Percentiles rank a stretch among this genome's conserved stretches.
Evolutionary conservation across 2,797 vertebrate genomes (phyloP).

Genomic region (Paramormyrops hopkinsi): DNA sequence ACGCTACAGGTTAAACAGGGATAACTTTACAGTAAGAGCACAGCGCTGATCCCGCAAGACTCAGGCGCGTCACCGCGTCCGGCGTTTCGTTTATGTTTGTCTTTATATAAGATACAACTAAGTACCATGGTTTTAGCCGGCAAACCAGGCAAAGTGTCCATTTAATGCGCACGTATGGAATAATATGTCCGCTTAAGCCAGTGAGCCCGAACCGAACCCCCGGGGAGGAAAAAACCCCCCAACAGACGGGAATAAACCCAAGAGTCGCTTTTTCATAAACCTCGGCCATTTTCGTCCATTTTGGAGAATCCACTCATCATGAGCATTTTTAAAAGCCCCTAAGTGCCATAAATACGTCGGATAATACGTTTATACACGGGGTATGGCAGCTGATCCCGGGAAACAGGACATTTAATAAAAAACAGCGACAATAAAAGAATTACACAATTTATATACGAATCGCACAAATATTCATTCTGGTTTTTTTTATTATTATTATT

Average conservation of each 20-base stretch:
- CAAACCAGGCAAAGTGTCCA: not conserved
- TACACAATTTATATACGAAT: not conserved
- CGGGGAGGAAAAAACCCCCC: not conserved
- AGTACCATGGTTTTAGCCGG: not conserved
- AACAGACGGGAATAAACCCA: not conserved
- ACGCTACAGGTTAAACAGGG: not conserved
- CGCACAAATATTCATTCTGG: not conserved
- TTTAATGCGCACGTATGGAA: not conserved
- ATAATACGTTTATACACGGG: not conserved
- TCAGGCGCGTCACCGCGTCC: not conserved
- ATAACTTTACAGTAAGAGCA: not conserved
- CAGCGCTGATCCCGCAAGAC: not conserved
- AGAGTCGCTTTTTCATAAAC: not conserved
- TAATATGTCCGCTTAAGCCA: not conserved
- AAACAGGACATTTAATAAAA: not conserved
- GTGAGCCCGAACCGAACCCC: not conserved
- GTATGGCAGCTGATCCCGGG: not conserved
- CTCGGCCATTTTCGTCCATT: constrained; percentile 4
- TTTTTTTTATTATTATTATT: not conserved
- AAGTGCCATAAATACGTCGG: not conserved
- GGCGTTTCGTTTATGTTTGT: not conserved
- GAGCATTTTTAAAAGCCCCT: not conserved
- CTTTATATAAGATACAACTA: not conserved
- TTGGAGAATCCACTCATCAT: not conserved
- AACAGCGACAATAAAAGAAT: not conserved